Evolutionary conservation across 2,888 invertebrate genomes (phyloP).

Genomic region (Phengaris alcon): DNA sequence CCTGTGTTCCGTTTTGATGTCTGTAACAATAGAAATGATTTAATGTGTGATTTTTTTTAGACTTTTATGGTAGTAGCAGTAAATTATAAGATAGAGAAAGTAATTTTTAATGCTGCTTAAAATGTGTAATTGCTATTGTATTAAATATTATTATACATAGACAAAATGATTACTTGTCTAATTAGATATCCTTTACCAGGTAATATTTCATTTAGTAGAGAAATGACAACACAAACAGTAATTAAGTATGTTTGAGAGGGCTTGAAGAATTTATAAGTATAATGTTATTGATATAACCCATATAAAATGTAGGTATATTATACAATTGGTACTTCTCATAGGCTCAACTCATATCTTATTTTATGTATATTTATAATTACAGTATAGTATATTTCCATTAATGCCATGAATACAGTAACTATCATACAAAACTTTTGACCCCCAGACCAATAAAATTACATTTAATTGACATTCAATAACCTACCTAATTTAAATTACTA

Average conservation of each 20-base stretch:
- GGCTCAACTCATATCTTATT: background rate
- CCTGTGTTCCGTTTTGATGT: constrained; percentile 22
- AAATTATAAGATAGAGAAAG: background rate
- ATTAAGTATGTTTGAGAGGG: background rate
- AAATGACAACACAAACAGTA: background rate
- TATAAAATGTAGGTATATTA: background rate
- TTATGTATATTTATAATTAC: background rate
- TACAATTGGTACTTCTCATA: background rate
- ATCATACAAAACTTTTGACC: constrained; percentile 20
- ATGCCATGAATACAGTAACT: constrained; percentile 6
- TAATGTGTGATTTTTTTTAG: constrained; percentile 10
- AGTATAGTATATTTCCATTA: background rate
- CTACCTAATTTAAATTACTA: background rate
- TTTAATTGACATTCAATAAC: constrained; percentile 27
- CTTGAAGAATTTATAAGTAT: too few relatives aligned
- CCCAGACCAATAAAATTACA: constrained; percentile 17
- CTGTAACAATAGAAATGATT: constrained; percentile 26
- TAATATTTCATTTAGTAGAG: background rate
- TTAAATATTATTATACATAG: background rate
- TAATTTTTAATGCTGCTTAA: background rate
- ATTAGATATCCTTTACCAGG: background rate
- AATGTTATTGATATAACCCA: background rate
- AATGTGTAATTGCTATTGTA: background rate
- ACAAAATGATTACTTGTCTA: background rate
- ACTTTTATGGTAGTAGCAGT: background rate